These are phyloP conservation scores for Calliopsis andreniformis DNA, from an alignment of 1,140 invertebrate species.

Conservation along the genomic window DNA sequence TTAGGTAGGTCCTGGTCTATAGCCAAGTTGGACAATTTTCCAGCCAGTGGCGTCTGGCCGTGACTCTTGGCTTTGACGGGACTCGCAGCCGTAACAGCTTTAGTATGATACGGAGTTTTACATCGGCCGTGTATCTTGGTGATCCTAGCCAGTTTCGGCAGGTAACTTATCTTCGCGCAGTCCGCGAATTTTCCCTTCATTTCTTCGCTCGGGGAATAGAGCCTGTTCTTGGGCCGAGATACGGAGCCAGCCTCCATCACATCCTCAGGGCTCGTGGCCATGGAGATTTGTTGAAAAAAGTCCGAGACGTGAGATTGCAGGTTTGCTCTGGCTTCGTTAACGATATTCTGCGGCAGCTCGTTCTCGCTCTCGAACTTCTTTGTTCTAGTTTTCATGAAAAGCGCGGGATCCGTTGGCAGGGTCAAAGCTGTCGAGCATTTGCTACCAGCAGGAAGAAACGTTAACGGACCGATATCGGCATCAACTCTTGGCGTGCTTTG, in stretches of 20 bases:
- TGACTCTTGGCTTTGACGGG: conserved; percentile 61
- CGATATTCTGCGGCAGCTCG: conserved; percentile 74
- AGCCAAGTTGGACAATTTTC: conserved; percentile 71
- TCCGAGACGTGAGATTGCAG: conserved; percentile 81
- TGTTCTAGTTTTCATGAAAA: conserved; percentile 54
- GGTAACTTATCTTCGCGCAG: conserved; percentile 44
- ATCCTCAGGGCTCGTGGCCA: conserved; percentile 81
- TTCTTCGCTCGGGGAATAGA: conserved; percentile 64
- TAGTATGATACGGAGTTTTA: conserved; percentile 75
- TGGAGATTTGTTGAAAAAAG: conserved; percentile 82
- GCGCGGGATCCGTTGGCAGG: conserved; percentile 68
- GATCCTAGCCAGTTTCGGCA: conserved; percentile 75
- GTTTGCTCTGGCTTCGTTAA: conserved; percentile 76
- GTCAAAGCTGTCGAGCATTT: conserved; percentile 67
- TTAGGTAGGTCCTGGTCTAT: conserved; percentile 76
- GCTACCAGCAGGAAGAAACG: conserved; percentile 58
- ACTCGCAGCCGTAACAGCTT: conserved; percentile 49
- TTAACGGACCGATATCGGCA: conserved; percentile 78
- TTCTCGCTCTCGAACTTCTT: conserved; percentile 69
- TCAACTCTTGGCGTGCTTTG: conserved; percentile 79
- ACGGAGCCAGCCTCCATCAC: conserved; percentile 78
- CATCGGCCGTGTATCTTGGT: conserved; percentile 73
- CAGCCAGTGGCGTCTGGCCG: conserved; percentile 73
- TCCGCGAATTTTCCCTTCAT: conserved; percentile 48
- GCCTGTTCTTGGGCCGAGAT: conserved; percentile 62